Percentiles rank a stretch among this genome's conserved stretches.
These are phyloP conservation scores for human DNA, from an alignment of 2,113 vertebrate species.

Conservation along the genomic window GRCh38 chr11:131724501-131725000, in stretches of 20 bases:
- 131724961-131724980: rapidly evolving
- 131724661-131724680: conserved; percentile 4
- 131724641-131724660: not conserved
- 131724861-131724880: not conserved
- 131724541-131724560: conserved; percentile 63
- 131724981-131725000: not conserved
- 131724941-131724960: not conserved
- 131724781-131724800: conserved; percentile 45
- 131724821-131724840: not conserved
- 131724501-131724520: conserved; percentile 68
- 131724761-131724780: not conserved
- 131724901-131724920: not conserved
- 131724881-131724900: not conserved
- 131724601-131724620: not conserved
- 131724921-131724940: not conserved
- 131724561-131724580: not conserved
- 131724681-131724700: not conserved
- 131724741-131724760: conserved; percentile 52
- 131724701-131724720: not conserved
- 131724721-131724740: conserved; percentile 71
- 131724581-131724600: conserved; percentile 20
- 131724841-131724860: not conserved
- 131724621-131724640: not conserved
- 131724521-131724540: conserved; percentile 49
- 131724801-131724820: not conserved